Percentiles rank a stretch among this genome's conserved stretches.
These are phyloP conservation scores for Leptinotarsa juncta DNA, from an alignment of 2,888 invertebrate species.

Conservation along the genomic window DNA sequence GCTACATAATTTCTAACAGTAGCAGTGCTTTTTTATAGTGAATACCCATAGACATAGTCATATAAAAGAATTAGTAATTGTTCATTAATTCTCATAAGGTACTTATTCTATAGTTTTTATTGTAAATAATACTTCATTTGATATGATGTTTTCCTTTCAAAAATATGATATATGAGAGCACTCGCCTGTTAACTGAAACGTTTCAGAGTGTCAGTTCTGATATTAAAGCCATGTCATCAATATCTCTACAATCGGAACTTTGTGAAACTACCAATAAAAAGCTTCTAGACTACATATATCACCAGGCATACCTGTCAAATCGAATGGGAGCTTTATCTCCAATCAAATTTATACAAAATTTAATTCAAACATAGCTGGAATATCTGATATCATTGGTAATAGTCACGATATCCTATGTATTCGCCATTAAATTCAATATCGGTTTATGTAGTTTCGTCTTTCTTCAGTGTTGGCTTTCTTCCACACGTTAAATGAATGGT, in stretches of 20 bases:
- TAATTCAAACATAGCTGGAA: slow-evolving; percentile 63
- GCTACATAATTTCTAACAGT: too few relatives aligned
- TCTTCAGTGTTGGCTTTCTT: slow-evolving; percentile 13
- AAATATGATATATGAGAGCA: neutral
- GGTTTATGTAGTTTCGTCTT: slow-evolving; percentile 26
- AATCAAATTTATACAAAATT: slow-evolving; percentile 65
- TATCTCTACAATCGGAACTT: slow-evolving; percentile 48
- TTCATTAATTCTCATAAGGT: too few relatives aligned
- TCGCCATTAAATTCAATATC: slow-evolving; percentile 31
- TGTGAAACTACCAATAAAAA: slow-evolving; percentile 43
- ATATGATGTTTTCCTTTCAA: neutral
- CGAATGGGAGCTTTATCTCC: slow-evolving; percentile 59
- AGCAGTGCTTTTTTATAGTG: too few relatives aligned
- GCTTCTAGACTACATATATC: slow-evolving; percentile 50
- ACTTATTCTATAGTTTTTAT: too few relatives aligned
- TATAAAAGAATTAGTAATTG: too few relatives aligned
- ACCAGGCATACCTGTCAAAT: slow-evolving; percentile 57
- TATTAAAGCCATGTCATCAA: slow-evolving; percentile 49
- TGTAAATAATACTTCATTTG: too few relatives aligned
- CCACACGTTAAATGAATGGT: slow-evolving; percentile 13
- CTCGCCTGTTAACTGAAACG: slow-evolving; percentile 4
- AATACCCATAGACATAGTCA: too few relatives aligned
- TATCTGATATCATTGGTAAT: slow-evolving; percentile 63
- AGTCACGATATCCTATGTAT: slow-evolving; percentile 57
- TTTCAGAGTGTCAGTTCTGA: slow-evolving; percentile 25